These are phyloP conservation scores for Crotalus horridus DNA, from an alignment of 2,113 vertebrate species.

Conservation along the genomic window DNA sequence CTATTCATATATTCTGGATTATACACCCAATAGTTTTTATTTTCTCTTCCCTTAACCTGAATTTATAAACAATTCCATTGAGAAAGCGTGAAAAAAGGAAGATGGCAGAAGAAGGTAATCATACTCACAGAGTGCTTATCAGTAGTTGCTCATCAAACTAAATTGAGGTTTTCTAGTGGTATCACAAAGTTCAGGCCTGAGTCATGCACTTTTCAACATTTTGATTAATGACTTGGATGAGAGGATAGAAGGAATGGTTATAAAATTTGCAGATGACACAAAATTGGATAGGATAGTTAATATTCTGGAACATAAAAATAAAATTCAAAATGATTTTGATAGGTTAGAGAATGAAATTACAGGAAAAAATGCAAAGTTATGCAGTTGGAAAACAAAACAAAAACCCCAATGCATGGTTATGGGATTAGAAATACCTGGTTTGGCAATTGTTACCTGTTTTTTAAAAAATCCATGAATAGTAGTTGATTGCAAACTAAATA, in stretches of 20 bases:
- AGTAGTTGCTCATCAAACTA: not conserved
- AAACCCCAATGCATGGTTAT: not conserved
- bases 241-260: not conserved
- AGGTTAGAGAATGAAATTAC: not conserved
- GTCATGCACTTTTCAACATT: not conserved
- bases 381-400: not conserved
- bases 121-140: not conserved
- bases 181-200: not conserved
- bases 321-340: not conserved
- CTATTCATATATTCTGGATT: not conserved
- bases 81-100: not conserved
- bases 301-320: not conserved
- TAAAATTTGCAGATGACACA: not conserved
- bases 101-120: not conserved
- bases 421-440: not conserved
- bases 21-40: not conserved
- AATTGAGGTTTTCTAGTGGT: not conserved
- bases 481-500: not conserved
- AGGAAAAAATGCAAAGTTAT: not conserved
- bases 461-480: not conserved
- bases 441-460: not conserved
- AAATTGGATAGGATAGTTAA: not conserved
- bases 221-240: not conserved
- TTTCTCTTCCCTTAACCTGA: not conserved
- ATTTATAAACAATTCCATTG: not conserved